Percentiles rank a stretch among this genome's conserved stretches.
Evolutionary conservation across 2,113 vertebrate genomes (phyloP).

Genomic region (Osmerus eperlanus): DNA sequence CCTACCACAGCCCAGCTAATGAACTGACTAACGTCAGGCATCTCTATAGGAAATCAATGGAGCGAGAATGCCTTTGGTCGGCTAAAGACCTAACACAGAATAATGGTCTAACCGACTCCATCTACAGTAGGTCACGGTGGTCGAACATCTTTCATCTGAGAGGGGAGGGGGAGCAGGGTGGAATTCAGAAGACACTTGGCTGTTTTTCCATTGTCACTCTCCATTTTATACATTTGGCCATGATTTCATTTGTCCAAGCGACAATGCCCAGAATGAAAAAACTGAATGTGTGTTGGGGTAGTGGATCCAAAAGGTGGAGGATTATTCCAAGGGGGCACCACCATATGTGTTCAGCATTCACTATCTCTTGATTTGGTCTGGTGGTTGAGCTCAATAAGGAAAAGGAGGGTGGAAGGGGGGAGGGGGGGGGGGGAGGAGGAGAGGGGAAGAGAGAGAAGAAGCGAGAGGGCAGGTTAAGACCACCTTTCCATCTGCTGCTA

Average conservation of each 20-base stretch:
- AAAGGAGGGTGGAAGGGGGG: not conserved
- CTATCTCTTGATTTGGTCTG: slow-evolving; percentile 34
- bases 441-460: slow-evolving; percentile 26
- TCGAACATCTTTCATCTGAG: slow-evolving; percentile 27
- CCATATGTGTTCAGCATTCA: slow-evolving; percentile 13
- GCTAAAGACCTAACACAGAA: slow-evolving; percentile 52
- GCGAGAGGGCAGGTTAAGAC: slow-evolving; percentile 70
- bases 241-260: not conserved
- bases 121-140: slow-evolving; percentile 20
- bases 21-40: slow-evolving; percentile 56
- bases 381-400: slow-evolving; percentile 36
- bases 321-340: slow-evolving; percentile 38
- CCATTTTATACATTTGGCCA: not conserved
- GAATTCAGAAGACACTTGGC: not conserved
- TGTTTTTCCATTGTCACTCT: too few species aligned
- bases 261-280: not conserved
- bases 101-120: slow-evolving; percentile 57
- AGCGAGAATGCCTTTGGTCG: slow-evolving; percentile 47
- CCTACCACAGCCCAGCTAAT: slow-evolving; percentile 42
- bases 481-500: slow-evolving; percentile 73
- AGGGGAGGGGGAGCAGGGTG: not conserved
- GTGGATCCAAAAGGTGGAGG: slow-evolving; percentile 25
- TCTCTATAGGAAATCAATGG: slow-evolving; percentile 72
- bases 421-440: slow-evolving; percentile 5
- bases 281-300: not conserved